A percentile compares a stretch with the other conserved stretches of the same genome.
Evolutionary conservation across 2,113 vertebrate species (phyloP).

Genomic region (Ploceus nigricollis): DNA sequence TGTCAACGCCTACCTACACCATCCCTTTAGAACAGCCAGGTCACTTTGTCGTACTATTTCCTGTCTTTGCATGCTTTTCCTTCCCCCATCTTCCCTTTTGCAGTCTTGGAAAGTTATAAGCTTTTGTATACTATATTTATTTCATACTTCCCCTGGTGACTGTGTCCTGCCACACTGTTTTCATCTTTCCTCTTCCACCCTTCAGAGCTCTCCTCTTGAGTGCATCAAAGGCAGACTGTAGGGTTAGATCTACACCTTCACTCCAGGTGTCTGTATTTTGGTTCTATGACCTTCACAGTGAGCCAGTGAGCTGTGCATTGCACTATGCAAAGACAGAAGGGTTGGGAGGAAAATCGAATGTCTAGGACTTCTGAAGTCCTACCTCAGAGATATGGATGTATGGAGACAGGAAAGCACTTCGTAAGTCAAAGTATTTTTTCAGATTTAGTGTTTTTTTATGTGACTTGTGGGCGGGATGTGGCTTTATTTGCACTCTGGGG

Average conservation of each 20-base stretch:
- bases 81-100: not conserved
- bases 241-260: not conserved
- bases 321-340: not conserved
- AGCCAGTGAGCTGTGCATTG: not conserved
- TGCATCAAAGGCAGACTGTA: not conserved
- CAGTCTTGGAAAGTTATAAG: not conserved
- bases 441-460: not conserved
- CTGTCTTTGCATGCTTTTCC: not conserved
- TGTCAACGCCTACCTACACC: not conserved
- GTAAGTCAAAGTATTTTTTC: not conserved
- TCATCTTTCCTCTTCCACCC: not conserved
- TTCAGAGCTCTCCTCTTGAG: not conserved
- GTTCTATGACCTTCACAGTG: not conserved
- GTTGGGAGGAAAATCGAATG: not conserved
- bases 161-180: not conserved
- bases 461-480: not conserved
- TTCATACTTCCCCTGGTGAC: not conserved
- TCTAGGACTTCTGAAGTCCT: not conserved
- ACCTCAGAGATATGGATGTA: not conserved
- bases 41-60: not conserved
- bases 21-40: not conserved
- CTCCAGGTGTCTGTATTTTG: not conserved
- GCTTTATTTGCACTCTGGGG: not conserved
- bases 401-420: not conserved
- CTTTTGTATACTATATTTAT: not conserved